A percentile compares a stretch with the other conserved stretches of the same genome.
phyloP scores from a whole-genome alignment of 2,888 invertebrate species.

The Stenurella melanura region DNA sequence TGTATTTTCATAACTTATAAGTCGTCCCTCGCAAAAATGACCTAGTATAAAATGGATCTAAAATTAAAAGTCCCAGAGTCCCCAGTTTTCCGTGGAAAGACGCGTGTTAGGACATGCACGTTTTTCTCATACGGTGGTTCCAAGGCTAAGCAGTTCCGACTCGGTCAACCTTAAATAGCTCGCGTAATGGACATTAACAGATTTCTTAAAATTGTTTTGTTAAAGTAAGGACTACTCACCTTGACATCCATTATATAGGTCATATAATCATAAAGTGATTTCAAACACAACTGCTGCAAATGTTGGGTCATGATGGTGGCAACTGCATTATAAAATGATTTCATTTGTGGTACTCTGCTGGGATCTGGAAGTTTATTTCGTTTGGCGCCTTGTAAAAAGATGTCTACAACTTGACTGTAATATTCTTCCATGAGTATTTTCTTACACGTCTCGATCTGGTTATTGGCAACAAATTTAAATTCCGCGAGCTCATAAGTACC shows the following conservation, averaged over 20 bases:
- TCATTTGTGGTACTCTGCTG: conserved; percentile 79
- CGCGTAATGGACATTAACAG: too few relatives aligned
- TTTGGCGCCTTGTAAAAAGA: conserved; percentile 81
- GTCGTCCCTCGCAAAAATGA: too few relatives aligned
- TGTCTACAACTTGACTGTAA: conserved; percentile 79
- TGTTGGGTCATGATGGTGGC: conserved; percentile 92
- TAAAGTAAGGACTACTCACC: conserved; percentile 73
- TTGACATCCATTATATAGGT: conserved; percentile 85
- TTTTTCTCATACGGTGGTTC: too few relatives aligned
- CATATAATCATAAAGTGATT: conserved; percentile 86
- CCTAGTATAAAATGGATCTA: too few relatives aligned
- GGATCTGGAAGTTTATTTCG: conserved; percentile 82
- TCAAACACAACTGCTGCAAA: conserved; percentile 86
- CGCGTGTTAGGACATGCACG: too few relatives aligned
- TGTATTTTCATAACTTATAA: too few relatives aligned
- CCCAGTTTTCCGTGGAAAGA: too few relatives aligned
- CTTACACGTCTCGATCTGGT: conserved; percentile 82
- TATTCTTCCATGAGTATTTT: conserved; percentile 80
- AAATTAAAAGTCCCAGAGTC: too few relatives aligned
- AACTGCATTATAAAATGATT: conserved; percentile 89
- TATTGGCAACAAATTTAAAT: conserved; percentile 76
- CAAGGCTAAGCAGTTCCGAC: too few relatives aligned
- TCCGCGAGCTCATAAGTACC: conserved; percentile 82
- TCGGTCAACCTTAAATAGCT: too few relatives aligned
- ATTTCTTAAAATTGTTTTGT: not conserved